Conservation (phyloP, 2,113 vertebrate species). For the Pheucticus melanocephalus region DNA sequence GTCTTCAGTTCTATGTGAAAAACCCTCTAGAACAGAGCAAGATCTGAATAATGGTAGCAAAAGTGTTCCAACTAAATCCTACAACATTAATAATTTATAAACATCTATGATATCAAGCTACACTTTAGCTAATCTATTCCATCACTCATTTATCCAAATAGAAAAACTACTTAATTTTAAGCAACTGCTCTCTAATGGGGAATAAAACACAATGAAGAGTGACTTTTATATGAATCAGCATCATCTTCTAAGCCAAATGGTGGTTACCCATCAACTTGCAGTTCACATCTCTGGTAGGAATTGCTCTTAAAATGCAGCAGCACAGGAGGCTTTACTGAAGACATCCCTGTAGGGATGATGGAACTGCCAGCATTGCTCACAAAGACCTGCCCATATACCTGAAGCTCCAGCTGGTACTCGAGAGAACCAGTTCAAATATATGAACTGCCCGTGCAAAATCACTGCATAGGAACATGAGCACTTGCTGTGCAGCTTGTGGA, state of each 20-base stretch:
- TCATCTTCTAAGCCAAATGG: not conserved
- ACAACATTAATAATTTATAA: not conserved
- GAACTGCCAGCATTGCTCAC: not conserved
- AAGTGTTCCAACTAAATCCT: not conserved
- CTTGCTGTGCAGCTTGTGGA: not conserved
- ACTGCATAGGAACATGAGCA: not conserved
- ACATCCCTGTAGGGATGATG: not conserved
- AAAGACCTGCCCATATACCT: fast-evolving
- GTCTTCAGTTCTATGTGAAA: not conserved
- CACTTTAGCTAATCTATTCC: not conserved
- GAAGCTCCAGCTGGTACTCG: not conserved
- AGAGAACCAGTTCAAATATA: not conserved
- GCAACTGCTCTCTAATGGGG: not conserved
- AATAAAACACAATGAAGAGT: not conserved
- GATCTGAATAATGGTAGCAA: not conserved
- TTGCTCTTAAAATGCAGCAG: not conserved
- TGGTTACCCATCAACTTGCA: not conserved
- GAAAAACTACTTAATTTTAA: not conserved
- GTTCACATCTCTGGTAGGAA: not conserved
- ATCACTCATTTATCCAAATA: not conserved
- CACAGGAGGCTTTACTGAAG: not conserved
- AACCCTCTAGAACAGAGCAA: not conserved
- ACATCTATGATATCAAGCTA: not conserved
- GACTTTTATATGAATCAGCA: not conserved
- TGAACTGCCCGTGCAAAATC: fast-evolving